Evolutionary conservation across 2,888 invertebrate genomes (phyloP).

Genomic region (Apamea monoglypha): DNA sequence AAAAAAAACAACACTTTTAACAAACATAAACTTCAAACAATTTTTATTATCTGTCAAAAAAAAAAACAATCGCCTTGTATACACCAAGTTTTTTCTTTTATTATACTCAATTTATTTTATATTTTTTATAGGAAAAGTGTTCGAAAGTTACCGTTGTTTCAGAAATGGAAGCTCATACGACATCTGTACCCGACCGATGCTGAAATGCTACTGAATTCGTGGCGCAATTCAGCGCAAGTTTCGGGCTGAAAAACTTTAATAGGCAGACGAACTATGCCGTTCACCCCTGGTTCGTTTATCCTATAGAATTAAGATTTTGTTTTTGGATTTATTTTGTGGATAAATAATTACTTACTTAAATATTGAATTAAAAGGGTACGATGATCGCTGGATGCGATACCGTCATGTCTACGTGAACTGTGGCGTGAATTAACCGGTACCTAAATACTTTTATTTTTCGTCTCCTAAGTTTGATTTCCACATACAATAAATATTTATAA

Average conservation of each 20-base stretch:
- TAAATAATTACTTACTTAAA: neutral
- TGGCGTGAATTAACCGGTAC: neutral
- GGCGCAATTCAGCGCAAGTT: conserved; percentile 15
- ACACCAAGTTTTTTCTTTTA: conserved; percentile 19
- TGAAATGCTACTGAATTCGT: conserved; percentile 49
- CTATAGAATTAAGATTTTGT: neutral
- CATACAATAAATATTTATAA: neutral
- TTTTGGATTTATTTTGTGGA: neutral
- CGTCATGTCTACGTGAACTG: too few relatives aligned
- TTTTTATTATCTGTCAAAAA: neutral
- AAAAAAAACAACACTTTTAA: conserved; percentile 17
- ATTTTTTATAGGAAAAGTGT: neutral
- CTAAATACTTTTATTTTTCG: neutral
- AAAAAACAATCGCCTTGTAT: neutral
- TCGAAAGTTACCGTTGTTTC: conserved; percentile 13
- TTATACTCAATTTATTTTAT: neutral
- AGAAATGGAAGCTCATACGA: conserved; percentile 10
- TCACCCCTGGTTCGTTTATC: conserved; percentile 47
- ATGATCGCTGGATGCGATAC: neutral
- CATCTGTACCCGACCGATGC: conserved; percentile 36
- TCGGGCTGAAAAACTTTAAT: conserved; percentile 42
- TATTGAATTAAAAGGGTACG: neutral
- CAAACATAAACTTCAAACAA: neutral
- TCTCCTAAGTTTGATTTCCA: neutral
- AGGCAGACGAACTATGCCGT: conserved; percentile 34